A percentile compares a stretch with the other conserved stretches of the same genome.
phyloP scores from a whole-genome alignment of 2,113 vertebrate genomes.

The Fulmarus glacialis region DNA sequence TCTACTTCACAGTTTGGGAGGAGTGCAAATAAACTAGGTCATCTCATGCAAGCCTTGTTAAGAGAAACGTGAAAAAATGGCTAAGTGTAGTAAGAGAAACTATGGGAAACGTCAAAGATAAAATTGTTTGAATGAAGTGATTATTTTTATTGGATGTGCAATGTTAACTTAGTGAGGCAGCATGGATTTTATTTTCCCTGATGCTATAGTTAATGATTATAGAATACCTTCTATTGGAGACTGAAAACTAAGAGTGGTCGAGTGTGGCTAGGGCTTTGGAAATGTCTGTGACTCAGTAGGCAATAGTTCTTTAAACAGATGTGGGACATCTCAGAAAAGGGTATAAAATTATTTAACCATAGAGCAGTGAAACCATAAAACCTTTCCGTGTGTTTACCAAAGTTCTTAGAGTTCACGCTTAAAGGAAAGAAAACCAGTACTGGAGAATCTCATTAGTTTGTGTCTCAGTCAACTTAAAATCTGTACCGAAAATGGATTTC shows the following conservation, averaged over 20 bases:
- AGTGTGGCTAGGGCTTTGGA: not conserved
- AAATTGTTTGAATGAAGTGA: not conserved
- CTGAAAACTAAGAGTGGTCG: conserved; percentile 28
- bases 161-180: not conserved
- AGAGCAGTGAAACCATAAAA: conserved; percentile 23
- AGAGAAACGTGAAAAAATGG: conserved; percentile 44
- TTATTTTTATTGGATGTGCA: conserved; percentile 43
- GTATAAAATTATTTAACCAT: conserved; percentile 2
- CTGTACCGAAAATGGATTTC: not conserved
- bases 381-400: not conserved
- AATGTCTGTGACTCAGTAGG: conserved; percentile 1
- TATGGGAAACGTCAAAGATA: not conserved
- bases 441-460: not conserved
- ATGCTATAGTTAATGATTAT: not conserved
- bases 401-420: not conserved
- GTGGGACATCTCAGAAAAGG: not conserved
- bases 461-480: not conserved
- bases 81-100: conserved; percentile 23
- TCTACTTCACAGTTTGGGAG: conserved; percentile 57
- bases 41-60: conserved; percentile 52
- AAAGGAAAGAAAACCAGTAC: not conserved
- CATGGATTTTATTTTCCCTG: conserved; percentile 8
- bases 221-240: not conserved
- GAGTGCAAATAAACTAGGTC: conserved; percentile 64
- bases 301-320: conserved; percentile 25